phyloP scores from a whole-genome alignment of 2,888 invertebrate genomes.

The Coelopa pilipes region DNA sequence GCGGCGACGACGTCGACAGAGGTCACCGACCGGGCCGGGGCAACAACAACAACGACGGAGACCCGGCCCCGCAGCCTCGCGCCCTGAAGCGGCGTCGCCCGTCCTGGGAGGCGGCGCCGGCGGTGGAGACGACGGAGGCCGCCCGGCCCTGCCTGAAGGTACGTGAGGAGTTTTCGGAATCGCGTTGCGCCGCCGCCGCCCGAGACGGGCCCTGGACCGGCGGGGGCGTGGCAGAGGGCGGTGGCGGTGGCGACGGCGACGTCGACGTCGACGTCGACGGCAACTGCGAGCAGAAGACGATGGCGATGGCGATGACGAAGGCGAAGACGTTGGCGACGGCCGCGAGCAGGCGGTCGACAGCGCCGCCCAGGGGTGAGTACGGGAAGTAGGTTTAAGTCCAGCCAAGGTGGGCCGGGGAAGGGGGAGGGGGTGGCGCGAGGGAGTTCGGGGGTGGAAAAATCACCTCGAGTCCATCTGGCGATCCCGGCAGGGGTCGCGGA shows the following conservation, averaged over 20 bases:
- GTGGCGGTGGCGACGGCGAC: slow-evolving; percentile 9
- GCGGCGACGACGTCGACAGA: not conserved
- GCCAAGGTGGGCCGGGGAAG: too few relatives aligned
- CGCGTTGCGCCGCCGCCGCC: slow-evolving; percentile 39
- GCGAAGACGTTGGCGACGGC: not conserved
- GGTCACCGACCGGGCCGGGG: not conserved
- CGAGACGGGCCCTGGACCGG: slow-evolving; percentile 36
- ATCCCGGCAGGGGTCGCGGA: too few relatives aligned
- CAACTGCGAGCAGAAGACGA: slow-evolving; percentile 29
- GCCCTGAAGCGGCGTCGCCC: slow-evolving; percentile 23
- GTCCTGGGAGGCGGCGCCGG: slow-evolving; percentile 31
- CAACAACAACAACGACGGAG: slow-evolving; percentile 33
- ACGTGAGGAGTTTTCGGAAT: slow-evolving; percentile 50
- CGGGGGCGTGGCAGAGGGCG: slow-evolving; percentile 1
- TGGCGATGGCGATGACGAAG: slow-evolving; percentile 31
- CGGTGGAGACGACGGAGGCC: slow-evolving; percentile 26
- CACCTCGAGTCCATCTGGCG: too few relatives aligned
- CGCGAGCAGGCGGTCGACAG: not conserved
- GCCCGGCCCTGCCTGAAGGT: slow-evolving; percentile 44
- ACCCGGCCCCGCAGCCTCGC: not conserved
- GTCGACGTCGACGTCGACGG: slow-evolving; percentile 5
- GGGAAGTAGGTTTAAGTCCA: too few relatives aligned
- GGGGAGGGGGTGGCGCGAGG: too few relatives aligned
- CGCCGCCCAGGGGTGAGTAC: slow-evolving; percentile 14
- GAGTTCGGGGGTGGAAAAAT: too few relatives aligned